Percentiles rank a stretch among this genome's conserved stretches.
Conservation (phyloP, 2,113 vertebrate species). For the Hypomesus transpacificus region DNA sequence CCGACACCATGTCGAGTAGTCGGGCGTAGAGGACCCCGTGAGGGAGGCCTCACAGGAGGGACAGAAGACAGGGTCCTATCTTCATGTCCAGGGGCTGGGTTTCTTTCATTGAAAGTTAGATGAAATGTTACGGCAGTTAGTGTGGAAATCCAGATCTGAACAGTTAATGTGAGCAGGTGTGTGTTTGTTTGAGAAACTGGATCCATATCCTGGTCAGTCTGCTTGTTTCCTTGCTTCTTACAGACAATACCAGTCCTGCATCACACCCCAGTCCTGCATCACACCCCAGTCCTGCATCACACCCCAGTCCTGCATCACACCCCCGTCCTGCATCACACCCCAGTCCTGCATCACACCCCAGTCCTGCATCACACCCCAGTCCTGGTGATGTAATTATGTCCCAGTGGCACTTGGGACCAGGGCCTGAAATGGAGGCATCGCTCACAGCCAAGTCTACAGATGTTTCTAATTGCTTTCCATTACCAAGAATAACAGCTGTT, state of each 20-base stretch:
- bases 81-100: not conserved
- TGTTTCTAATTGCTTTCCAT: slow-evolving; percentile 99
- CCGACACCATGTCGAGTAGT: slow-evolving; percentile 31
- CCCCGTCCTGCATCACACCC: too few relatives aligned
- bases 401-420: slow-evolving; percentile 89
- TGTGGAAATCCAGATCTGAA: too few relatives aligned
- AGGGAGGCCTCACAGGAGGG: too few relatives aligned
- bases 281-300: too few relatives aligned
- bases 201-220: not conserved
- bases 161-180: not conserved
- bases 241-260: slow-evolving; percentile 81
- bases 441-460: slow-evolving; percentile 98
- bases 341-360: too few relatives aligned
- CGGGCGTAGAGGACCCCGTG: not conserved
- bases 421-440: slow-evolving; percentile 81
- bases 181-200: not conserved
- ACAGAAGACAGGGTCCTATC: too few relatives aligned
- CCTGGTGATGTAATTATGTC: slow-evolving; percentile 96
- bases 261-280: too few relatives aligned
- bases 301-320: too few relatives aligned
- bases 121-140: too few relatives aligned
- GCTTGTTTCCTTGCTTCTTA: slow-evolving; percentile 80
- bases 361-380: slow-evolving; percentile 64
- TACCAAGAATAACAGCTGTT: slow-evolving; percentile 99
- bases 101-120: too few relatives aligned